Percentiles rank a stretch among this genome's conserved stretches.
phyloP scores from a whole-genome alignment of 1,140 invertebrate genomes.

The Lordiphosa clarofinis region DNA sequence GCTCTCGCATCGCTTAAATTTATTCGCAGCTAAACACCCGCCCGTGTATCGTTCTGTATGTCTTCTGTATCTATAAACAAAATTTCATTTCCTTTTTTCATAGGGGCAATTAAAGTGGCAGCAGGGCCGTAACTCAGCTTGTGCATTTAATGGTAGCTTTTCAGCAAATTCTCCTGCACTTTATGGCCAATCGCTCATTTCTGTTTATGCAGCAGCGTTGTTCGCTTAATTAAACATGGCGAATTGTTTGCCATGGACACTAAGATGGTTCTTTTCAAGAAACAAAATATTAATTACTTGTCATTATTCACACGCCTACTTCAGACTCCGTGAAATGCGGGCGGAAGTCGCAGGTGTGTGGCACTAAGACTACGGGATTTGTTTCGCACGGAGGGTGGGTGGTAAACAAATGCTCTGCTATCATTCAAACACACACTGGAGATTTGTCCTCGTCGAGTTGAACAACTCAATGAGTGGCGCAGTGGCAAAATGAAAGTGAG shows the following conservation, averaged over 20 bases:
- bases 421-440: constrained; percentile 47
- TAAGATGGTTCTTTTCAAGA: constrained; percentile 11
- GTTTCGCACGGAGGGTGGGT: not conserved
- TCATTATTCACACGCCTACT: constrained; percentile 50
- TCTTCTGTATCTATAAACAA: constrained; percentile 29
- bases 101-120: constrained; percentile 63
- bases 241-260: constrained; percentile 13
- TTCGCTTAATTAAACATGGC: constrained; percentile 39
- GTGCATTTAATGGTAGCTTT: constrained; percentile 62
- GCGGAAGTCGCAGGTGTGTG: constrained; percentile 35
- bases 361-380: not conserved
- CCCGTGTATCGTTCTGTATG: constrained; percentile 12
- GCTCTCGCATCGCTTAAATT: constrained; percentile 46
- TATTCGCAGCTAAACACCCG: constrained; percentile 12
- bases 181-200: constrained; percentile 56
- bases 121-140: not conserved
- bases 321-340: not conserved
- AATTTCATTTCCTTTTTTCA: constrained; percentile 27
- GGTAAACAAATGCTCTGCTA: constrained; percentile 55
- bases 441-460: constrained; percentile 50
- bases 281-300: constrained; percentile 62
- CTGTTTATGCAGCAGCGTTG: constrained; percentile 5
- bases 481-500: constrained; percentile 45
- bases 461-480: constrained; percentile 67
- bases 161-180: constrained; percentile 57